Percentiles rank a stretch among this genome's conserved stretches.
phyloP scores from a whole-genome alignment of 2,113 vertebrate species.

The Lepidothrix coronata region DNA sequence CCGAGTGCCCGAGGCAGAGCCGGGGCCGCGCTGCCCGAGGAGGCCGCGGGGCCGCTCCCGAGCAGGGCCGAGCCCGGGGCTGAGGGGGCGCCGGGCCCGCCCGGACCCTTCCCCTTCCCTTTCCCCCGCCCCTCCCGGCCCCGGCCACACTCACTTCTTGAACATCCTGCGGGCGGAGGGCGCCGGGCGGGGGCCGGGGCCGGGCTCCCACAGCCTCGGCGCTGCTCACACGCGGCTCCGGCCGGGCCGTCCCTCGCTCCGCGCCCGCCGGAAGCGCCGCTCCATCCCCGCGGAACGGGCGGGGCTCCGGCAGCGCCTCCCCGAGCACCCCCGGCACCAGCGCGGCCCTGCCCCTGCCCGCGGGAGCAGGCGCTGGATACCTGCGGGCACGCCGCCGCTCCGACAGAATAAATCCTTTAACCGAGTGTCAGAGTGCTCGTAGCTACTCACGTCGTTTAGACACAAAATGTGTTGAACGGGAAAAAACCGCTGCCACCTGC shows the following conservation, averaged over 20 bases:
- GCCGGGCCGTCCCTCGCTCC: not conserved
- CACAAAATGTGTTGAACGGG: accelerated
- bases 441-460: too few relatives aligned
- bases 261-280: constrained; percentile 9
- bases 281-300: not conserved
- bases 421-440: not conserved
- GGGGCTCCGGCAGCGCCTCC: not conserved
- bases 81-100: not conserved
- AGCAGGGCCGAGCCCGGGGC: not conserved
- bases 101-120: not conserved
- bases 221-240: constrained; percentile 29
- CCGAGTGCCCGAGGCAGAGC: not conserved
- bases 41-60: not conserved
- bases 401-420: not conserved
- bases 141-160: constrained; percentile 43
- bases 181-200: not conserved
- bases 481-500: not conserved
- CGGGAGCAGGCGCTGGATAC: too few relatives aligned
- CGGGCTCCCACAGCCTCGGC: not conserved
- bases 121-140: too few relatives aligned
- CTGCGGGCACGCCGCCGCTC: too few relatives aligned
- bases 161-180: constrained; percentile 46
- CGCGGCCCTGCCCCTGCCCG: too few relatives aligned
- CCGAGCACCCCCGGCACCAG: too few relatives aligned
- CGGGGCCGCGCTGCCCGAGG: not conserved